A percentile compares a stretch with the other conserved stretches of the same genome.
phyloP scores from a whole-genome alignment of 1,140 invertebrate species.

The Wasmannia auropunctata region DNA sequence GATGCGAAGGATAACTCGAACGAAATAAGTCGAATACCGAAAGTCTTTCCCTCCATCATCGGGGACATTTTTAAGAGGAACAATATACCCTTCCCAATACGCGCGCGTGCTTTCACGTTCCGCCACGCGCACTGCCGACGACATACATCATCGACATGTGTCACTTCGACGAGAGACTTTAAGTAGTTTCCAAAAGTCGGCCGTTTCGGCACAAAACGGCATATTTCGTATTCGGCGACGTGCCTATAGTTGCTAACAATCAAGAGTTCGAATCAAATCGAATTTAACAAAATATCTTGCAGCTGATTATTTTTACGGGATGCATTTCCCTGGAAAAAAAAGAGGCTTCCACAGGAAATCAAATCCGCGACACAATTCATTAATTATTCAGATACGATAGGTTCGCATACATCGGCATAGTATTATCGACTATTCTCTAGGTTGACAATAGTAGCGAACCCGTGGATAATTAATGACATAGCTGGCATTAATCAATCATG shows the following conservation, averaged over 20 bases:
- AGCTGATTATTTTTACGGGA: background rate
- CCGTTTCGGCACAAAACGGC: background rate
- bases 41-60: background rate
- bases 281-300: background rate
- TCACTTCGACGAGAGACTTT: constrained; percentile 40
- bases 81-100: constrained; percentile 50
- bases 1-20: constrained; percentile 1
- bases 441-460: constrained; percentile 49
- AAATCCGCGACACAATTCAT: constrained; percentile 10
- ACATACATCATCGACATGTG: constrained; percentile 58
- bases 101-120: constrained; percentile 49
- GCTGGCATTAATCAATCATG: constrained; percentile 57
- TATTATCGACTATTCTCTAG: constrained; percentile 51
- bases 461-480: constrained; percentile 46
- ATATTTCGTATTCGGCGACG: background rate
- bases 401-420: background rate
- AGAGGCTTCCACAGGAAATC: background rate
- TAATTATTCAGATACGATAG: constrained; percentile 41
- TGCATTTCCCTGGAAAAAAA: background rate
- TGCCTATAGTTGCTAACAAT: background rate
- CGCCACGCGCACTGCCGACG: constrained; percentile 29
- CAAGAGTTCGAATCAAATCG: too few relatives aligned
- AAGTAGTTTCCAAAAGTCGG: constrained; percentile 23
- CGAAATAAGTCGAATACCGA: constrained; percentile 1
- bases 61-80: constrained; percentile 13